Percentiles rank a stretch among this genome's conserved stretches.
Evolutionary conservation across 2,797 vertebrate genomes (phyloP).

Genomic region (Strix occidentalis): DNA sequence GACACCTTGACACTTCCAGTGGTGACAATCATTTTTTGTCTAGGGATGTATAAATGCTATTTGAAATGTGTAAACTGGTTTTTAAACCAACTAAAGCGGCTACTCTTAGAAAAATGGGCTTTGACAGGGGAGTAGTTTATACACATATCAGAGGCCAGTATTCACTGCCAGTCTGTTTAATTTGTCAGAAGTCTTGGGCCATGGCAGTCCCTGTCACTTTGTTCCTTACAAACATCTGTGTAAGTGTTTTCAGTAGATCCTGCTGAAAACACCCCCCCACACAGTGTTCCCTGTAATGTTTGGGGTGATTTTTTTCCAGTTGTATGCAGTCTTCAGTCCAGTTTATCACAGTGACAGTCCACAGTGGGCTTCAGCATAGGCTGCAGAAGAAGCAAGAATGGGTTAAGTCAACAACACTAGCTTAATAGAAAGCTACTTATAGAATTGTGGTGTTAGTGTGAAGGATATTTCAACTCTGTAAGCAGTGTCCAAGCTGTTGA

Average conservation of each 20-base stretch:
- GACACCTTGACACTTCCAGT: neutral
- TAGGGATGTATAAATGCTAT: neutral
- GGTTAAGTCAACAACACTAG: neutral
- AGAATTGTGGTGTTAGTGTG: neutral
- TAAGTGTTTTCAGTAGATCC: neutral
- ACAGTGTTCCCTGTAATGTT: neutral
- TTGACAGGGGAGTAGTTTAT: neutral
- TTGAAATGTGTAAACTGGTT: neutral
- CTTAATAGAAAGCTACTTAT: slow-evolving; percentile 4
- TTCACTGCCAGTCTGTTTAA: neutral
- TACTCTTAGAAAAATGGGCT: neutral
- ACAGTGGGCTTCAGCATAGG: neutral
- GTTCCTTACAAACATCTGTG: neutral
- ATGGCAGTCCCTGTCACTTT: neutral
- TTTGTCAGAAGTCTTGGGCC: neutral
- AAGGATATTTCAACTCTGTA: slow-evolving; percentile 1
- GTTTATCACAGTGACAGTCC: neutral
- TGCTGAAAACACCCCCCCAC: neutral
- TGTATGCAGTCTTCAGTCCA: neutral
- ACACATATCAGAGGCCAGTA: neutral
- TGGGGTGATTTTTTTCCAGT: neutral
- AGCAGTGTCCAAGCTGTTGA: neutral
- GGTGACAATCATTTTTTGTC: neutral
- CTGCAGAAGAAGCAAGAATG: neutral
- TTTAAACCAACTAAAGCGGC: neutral